Evolutionary conservation across 2,113 vertebrate species (phyloP).

Genomic region (Centropus bengalensis): DNA sequence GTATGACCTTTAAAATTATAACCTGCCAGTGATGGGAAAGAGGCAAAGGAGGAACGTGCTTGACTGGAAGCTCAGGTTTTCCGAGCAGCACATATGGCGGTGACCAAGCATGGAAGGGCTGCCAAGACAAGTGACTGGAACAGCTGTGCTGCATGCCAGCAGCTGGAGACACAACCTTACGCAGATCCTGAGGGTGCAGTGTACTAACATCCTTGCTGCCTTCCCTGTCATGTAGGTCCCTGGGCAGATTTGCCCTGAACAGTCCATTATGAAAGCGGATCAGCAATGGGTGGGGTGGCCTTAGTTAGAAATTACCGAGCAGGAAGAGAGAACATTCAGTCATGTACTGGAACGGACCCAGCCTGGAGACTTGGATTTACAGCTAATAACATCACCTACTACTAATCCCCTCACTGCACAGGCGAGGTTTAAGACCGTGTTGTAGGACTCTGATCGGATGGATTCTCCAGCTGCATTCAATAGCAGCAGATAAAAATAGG

Average conservation of each 20-base stretch:
- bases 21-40: neutral
- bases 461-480: neutral
- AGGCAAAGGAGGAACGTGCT: neutral
- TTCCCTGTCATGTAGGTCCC: rapidly evolving
- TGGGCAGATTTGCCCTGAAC: neutral
- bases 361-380: neutral
- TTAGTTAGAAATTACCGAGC: neutral
- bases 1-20: neutral
- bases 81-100: neutral
- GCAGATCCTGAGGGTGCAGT: neutral
- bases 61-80: neutral
- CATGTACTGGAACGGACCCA: neutral
- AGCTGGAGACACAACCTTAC: neutral
- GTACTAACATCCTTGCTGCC: rapidly evolving
- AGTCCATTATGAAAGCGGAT: neutral
- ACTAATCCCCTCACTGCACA: neutral
- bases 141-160: rapidly evolving
- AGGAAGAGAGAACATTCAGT: neutral
- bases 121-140: neutral
- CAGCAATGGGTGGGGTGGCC: neutral
- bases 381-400: neutral
- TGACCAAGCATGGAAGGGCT: neutral
- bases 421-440: neutral
- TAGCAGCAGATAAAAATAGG: neutral
- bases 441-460: neutral